Conservation (phyloP, 2,797 vertebrate genomes). For the Hydrophis major region DNA sequence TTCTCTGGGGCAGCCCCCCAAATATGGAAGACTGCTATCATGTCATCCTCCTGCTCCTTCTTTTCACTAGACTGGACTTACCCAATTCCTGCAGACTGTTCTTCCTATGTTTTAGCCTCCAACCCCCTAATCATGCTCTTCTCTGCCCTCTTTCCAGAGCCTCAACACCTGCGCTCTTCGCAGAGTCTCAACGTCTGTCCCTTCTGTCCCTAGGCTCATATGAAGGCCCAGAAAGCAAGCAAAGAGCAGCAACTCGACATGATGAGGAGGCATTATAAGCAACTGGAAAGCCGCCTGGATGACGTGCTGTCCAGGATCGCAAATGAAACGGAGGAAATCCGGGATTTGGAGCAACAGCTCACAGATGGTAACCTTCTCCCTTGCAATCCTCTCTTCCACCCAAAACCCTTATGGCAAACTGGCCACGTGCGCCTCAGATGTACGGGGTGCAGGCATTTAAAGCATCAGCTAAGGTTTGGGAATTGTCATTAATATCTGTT, state of each 20-base stretch:
- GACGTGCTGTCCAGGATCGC: slow-evolving; percentile 86
- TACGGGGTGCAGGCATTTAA: background rate
- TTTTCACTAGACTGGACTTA: background rate
- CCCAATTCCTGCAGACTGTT: background rate
- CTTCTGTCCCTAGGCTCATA: slow-evolving; percentile 69
- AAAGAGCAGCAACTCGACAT: slow-evolving; percentile 78
- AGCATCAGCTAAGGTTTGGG: background rate
- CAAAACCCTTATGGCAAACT: background rate
- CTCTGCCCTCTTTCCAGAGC: background rate
- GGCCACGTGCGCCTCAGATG: background rate
- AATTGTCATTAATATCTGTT: background rate
- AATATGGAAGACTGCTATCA: background rate
- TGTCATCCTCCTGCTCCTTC: background rate
- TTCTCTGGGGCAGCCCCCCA: background rate
- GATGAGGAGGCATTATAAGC: slow-evolving; percentile 79
- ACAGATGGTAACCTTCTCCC: slow-evolving; percentile 78
- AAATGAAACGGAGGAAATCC: slow-evolving; percentile 89
- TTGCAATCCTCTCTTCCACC: background rate
- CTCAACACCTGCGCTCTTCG: background rate
- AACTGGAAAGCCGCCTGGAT: slow-evolving; percentile 83
- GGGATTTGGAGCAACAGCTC: slow-evolving; percentile 90
- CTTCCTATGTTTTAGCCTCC: background rate
- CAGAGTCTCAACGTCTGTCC: background rate
- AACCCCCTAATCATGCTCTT: background rate
- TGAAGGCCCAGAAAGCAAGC: slow-evolving; percentile 73